Base-by-base conservation (phyloP, 2,888 invertebrate genomes). In the Synergus japonicus region DNA sequence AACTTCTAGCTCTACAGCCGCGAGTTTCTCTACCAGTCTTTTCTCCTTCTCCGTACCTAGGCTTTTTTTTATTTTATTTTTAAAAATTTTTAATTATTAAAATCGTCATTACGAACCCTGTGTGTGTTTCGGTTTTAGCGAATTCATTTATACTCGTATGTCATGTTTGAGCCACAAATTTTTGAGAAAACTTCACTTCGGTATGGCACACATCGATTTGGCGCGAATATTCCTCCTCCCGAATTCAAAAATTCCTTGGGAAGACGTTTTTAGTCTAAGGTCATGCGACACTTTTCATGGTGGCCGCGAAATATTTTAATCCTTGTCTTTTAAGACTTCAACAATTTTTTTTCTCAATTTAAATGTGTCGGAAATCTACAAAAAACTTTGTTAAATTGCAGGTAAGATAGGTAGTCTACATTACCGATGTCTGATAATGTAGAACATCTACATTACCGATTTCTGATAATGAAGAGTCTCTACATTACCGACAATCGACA, bases 1-100 rank as follows among this genome's bases (percentile, higher is more conserved):
- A 83, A 85, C 78, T 84, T 85, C 86, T 87, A 87, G 83, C 85
- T 87, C 85, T 87, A 86, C 83, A 87, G 85, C 87, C 86, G 84
- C 85, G 85, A 86, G 84, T 87, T 87, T 88, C 83, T 89, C 90
- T 91, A 90, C 88, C 91, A 91, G 91, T 91, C 90, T 91, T 91
- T 88, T 89, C 82, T 90, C 85, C 87, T 88, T 90, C 89, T 90
- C 89, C 88, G 80, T 89, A 87, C 83, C 86, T 90, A 90, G 85
- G 84, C 88, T 85, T 88, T 88, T 81, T 82, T 82, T 80, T 22
- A 22, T 22, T 22, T 83, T 82, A 77, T 77, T 80, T 82, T 65
- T 79, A 78, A 78, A 80, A 46, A 18, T 66, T 66, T 78, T 88
- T 88, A 85, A 86, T 86, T 85, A 87, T 87, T 87, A 86, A 88